phyloP scores from a whole-genome alignment of 2,888 invertebrate species.

The Balanococcus diminutus region DNA sequence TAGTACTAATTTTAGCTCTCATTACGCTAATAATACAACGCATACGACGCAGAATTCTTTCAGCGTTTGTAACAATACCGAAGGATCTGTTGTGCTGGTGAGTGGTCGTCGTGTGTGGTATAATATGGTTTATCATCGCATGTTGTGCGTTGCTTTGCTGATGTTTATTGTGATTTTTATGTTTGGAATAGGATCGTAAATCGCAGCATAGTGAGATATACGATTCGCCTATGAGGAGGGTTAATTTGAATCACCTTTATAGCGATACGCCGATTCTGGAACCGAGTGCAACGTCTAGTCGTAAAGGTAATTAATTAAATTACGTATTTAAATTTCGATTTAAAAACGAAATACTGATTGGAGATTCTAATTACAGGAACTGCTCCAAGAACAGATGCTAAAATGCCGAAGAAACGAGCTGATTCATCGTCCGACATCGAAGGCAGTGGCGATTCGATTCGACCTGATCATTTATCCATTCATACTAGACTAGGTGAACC shows the following conservation, averaged over 20 bases:
- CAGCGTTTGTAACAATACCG: neutral
- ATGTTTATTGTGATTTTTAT: neutral
- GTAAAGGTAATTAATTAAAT: constrained; percentile 26
- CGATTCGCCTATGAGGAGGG: constrained; percentile 32
- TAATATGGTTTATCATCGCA: neutral
- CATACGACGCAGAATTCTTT: neutral
- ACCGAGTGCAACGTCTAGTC: constrained; percentile 48
- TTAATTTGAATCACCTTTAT: constrained; percentile 25
- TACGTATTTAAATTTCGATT: neutral
- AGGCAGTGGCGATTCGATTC: constrained; percentile 17
- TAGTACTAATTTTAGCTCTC: constrained; percentile 12
- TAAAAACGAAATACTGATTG: neutral
- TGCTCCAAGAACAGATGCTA: neutral
- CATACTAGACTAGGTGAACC: neutral
- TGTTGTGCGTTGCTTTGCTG: neutral
- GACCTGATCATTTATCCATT: constrained; percentile 24
- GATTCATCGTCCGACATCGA: constrained; percentile 41
- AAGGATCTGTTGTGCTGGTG: neutral
- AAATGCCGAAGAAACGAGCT: neutral
- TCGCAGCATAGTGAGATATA: neutral
- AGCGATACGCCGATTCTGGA: constrained; percentile 39
- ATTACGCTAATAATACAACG: neutral
- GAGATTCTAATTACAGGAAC: constrained; percentile 18
- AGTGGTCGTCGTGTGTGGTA: neutral
- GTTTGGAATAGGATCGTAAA: neutral